phyloP scores from a whole-genome alignment of 2,797 vertebrate genomes.

The Carduelis carduelis region DNA sequence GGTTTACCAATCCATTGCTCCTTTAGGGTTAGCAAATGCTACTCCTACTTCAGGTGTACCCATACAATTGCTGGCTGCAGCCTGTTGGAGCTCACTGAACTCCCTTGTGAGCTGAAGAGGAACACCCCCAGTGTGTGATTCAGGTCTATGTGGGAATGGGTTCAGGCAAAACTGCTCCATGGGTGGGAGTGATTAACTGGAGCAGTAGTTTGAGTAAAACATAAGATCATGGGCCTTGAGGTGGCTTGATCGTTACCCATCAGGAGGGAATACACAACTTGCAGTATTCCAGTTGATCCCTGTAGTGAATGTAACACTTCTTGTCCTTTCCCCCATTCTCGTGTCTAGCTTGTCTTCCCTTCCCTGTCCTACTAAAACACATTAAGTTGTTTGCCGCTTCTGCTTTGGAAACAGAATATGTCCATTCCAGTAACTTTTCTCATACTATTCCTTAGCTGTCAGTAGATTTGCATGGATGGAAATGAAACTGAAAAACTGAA shows the following conservation, averaged over 20 bases:
- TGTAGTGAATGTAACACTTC: background rate
- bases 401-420: background rate
- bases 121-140: fast-evolving
- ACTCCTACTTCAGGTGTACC: background rate
- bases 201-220: background rate
- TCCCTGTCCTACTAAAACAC: background rate
- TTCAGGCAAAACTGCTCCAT: background rate
- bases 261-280: background rate
- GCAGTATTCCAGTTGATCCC: background rate
- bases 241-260: background rate
- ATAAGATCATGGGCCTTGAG: background rate
- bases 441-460: background rate
- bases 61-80: background rate
- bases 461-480: background rate
- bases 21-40: background rate
- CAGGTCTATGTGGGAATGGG: background rate
- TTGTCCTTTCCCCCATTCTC: background rate
- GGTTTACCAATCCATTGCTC: background rate
- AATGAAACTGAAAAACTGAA: background rate
- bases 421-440: background rate
- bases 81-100: background rate
- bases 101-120: background rate
- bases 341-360: background rate
- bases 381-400: background rate
- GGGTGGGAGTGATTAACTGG: background rate